A percentile compares a stretch with the other conserved stretches of the same genome.
phyloP scores from a whole-genome alignment of 1,140 invertebrate genomes.

The Ceratina australensis region DNA sequence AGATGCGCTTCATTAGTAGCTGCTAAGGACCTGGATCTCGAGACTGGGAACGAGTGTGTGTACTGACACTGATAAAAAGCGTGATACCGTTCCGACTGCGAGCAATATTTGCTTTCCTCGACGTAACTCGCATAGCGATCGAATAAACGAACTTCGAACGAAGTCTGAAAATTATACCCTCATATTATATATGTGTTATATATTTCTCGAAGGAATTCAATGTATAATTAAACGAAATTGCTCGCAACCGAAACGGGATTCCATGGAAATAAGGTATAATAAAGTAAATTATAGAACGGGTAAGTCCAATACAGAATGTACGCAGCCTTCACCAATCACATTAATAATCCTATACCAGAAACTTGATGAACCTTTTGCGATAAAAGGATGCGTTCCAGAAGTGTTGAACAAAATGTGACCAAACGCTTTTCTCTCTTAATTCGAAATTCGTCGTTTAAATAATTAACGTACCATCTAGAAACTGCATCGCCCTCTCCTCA shows the following conservation, averaged over 20 bases:
- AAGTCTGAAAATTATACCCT: too few species aligned
- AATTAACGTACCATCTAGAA: slow-evolving; percentile 76
- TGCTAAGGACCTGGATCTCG: slow-evolving; percentile 58
- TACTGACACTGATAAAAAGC: slow-evolving; percentile 78
- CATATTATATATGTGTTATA: too few species aligned
- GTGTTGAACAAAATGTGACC: slow-evolving; percentile 47
- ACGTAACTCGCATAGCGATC: not conserved
- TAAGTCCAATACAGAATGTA: slow-evolving; percentile 67
- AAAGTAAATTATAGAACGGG: slow-evolving; percentile 71
- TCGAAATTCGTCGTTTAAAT: slow-evolving; percentile 10
- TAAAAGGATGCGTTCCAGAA: slow-evolving; percentile 45
- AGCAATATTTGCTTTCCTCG: slow-evolving; percentile 41
- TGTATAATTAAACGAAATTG: slow-evolving; percentile 14
- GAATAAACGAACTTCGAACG: not conserved
- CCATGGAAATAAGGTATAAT: slow-evolving; percentile 71
- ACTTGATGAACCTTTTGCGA: slow-evolving; percentile 45
- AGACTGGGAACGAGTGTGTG: slow-evolving; percentile 65
- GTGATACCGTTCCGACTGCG: slow-evolving; percentile 72
- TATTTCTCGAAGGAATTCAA: too few species aligned
- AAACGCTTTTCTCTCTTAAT: slow-evolving; percentile 31
- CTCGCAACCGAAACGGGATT: slow-evolving; percentile 65
- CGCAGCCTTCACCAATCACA: slow-evolving; percentile 70
- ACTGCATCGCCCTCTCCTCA: slow-evolving; percentile 76
- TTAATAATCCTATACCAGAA: slow-evolving; percentile 69
- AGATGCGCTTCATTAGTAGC: slow-evolving; percentile 53